Conservation (phyloP, 2,113 vertebrate species). For the Felis chaus region DNA sequence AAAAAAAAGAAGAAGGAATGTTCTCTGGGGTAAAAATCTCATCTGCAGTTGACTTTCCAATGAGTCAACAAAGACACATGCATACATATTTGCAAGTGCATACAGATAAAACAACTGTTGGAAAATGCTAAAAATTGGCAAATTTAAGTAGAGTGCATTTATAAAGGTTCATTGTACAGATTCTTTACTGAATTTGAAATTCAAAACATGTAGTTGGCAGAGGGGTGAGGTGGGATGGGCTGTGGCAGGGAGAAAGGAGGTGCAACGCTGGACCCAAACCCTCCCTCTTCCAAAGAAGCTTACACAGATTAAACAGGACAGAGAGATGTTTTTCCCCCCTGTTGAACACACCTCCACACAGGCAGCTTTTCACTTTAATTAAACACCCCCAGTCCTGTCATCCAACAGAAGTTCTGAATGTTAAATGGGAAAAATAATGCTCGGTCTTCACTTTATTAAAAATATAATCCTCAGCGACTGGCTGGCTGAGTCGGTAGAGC, state of each 20-base stretch:
- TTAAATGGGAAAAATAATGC: not conserved
- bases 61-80: not conserved
- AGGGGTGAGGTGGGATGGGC: too few species aligned
- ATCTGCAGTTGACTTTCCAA: not conserved
- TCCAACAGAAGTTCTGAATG: not conserved
- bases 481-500: not conserved
- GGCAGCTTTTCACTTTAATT: not conserved
- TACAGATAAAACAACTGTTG: not conserved
- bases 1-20: not conserved
- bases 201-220: not conserved
- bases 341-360: not conserved
- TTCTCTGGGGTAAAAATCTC: not conserved
- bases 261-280: not conserved
- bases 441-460: slow-evolving; percentile 7
- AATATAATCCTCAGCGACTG: not conserved
- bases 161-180: not conserved
- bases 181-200: not conserved
- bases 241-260: too few species aligned
- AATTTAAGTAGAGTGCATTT: not conserved
- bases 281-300: not conserved
- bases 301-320: not conserved
- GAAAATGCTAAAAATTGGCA: not conserved
- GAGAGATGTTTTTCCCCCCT: not conserved
- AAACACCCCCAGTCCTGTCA: not conserved
- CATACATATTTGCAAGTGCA: not conserved